These are phyloP conservation scores for Ibidorhyncha struthersii DNA, from an alignment of 2,113 vertebrate genomes.

Conservation along the genomic window DNA sequence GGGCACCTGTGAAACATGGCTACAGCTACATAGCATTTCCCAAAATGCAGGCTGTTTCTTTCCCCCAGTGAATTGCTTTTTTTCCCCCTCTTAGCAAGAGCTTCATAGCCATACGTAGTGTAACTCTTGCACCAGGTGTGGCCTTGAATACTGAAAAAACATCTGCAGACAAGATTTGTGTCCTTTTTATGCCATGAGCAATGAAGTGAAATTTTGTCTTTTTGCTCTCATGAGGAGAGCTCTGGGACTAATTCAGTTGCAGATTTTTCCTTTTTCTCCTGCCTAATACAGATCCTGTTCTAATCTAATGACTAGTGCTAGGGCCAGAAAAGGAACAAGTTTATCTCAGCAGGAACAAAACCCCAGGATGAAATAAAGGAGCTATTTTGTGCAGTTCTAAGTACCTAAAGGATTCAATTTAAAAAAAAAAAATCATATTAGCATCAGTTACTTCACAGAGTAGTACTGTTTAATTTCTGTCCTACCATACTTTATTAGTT, in stretches of 20 bases:
- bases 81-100: background rate
- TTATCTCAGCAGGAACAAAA: conserved; percentile 12
- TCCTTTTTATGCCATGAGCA: background rate
- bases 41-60: background rate
- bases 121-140: conserved; percentile 35
- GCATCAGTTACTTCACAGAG: background rate
- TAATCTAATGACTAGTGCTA: conserved; percentile 36
- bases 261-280: conserved; percentile 48
- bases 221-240: conserved; percentile 51
- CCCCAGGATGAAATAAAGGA: background rate
- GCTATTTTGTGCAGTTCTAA: background rate
- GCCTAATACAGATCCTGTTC: conserved; percentile 47
- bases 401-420: background rate
- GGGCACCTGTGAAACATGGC: background rate
- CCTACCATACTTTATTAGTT: background rate
- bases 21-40: background rate
- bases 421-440: background rate
- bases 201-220: conserved; percentile 27
- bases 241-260: conserved; percentile 39
- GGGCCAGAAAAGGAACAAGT: conserved; percentile 1
- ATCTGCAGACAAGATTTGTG: conserved; percentile 40
- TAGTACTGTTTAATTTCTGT: background rate
- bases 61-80: background rate
- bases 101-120: background rate
- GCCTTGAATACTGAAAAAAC: conserved; percentile 30